Conservation (phyloP, 2,888 invertebrate genomes). For the Drepanosiphum platanoidis region DNA sequence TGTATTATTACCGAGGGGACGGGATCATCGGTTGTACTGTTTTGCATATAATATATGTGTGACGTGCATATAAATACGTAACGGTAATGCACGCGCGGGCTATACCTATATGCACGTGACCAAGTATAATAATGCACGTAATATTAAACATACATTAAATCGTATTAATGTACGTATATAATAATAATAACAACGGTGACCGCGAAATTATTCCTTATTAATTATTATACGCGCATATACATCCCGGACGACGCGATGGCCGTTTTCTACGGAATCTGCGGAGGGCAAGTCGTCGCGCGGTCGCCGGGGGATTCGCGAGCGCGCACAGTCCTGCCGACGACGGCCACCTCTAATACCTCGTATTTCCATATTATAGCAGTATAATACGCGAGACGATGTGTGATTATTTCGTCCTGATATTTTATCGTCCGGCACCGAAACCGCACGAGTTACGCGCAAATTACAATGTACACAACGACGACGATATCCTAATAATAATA, state of each 20-base stretch:
- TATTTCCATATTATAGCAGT: not conserved
- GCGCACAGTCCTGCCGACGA: not conserved
- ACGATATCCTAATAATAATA: too few relatives aligned
- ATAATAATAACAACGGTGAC: not conserved
- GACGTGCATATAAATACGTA: too few relatives aligned
- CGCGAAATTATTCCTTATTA: slow-evolving; percentile 5
- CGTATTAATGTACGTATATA: not conserved
- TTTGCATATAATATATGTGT: too few relatives aligned
- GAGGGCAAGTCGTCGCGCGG: not conserved
- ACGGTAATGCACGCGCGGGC: not conserved
- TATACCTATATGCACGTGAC: not conserved
- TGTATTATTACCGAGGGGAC: too few relatives aligned
- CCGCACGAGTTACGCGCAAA: too few relatives aligned
- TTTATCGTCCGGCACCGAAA: not conserved
- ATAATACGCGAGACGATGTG: not conserved
- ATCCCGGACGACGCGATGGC: not conserved
- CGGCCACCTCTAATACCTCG: too few relatives aligned
- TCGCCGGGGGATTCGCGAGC: not conserved
- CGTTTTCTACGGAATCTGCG: not conserved
- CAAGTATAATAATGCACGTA: too few relatives aligned
- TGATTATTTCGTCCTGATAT: not conserved
- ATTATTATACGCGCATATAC: not conserved
- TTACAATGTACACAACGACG: too few relatives aligned
- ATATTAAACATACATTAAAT: too few relatives aligned
- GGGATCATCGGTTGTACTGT: too few relatives aligned